Base-by-base conservation (phyloP, 92 coral and sea anemone species). In the Parazoanthus atlanticus region DNA sequence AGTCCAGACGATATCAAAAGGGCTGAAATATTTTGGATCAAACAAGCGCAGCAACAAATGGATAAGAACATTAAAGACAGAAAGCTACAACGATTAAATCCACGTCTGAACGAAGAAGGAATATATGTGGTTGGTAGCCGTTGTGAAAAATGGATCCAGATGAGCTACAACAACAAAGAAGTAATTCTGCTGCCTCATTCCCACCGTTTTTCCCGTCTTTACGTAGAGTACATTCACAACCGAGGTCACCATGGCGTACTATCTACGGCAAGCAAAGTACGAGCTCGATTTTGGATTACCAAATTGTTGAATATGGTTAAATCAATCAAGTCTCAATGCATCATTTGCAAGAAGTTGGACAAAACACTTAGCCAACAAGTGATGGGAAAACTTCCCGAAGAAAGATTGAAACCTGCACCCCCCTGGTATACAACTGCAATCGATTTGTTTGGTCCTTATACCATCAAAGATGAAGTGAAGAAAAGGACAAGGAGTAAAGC, bases 121-220 rank as follows among this genome's bases (percentile, higher is more conserved):
- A 79, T 80, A 2, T n/a, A 79, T 8, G 74, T 80, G 41, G 90
- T 88, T 54, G 90, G 87, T 21, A 86, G 90, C 47, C 77, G 77
- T 73, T 73, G 77, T 73, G 77, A 73, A 73, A 71, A 71, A 29
- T 71, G 76, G 76, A 58, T 79, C 29, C 86, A 88, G 73, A 78
- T 83, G 84, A 90, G 89, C 85, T 86, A 74, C 54, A 66, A 92
- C 47, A 80, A 93, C 33, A 64, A 64, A 43, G 95, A 88, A 85
- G 58, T 88, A 19, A 43, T 88, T 8, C 88, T 90, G 79, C 82
- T 93, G 23, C 94, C 94, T 2, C 72, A 87, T 52, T 29, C 74
- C 32, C 94, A 92, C 86, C 84, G 77, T 17, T 74, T 90, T 70
- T 82, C 93, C 3, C 87, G 93, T 17, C 82, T 92, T 21, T 92